These are phyloP conservation scores for Bimastos eiseni DNA, from an alignment of 2,888 invertebrate genomes.

Conservation along the genomic window DNA sequence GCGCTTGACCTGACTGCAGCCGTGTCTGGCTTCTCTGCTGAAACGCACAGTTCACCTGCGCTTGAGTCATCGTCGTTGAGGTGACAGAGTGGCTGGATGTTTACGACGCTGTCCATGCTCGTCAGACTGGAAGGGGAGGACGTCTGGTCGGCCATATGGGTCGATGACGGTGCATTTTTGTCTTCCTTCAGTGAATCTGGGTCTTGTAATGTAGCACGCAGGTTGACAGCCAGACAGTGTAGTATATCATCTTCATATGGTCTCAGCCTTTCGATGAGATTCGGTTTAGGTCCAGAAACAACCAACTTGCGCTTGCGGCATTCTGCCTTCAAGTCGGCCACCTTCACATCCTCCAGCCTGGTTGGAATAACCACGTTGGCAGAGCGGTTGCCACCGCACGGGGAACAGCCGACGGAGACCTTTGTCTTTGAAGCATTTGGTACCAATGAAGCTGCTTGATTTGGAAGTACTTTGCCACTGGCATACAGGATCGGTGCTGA, in stretches of 20 bases:
- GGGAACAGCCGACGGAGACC: not conserved
- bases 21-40: not conserved
- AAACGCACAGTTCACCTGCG: not conserved
- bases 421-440: slow-evolving; percentile 15
- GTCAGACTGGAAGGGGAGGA: slow-evolving; percentile 16
- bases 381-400: not conserved
- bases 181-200: not conserved
- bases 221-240: slow-evolving; percentile 8
- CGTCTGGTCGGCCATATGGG: not conserved
- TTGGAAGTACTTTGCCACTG: slow-evolving; percentile 7
- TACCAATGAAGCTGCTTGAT: not conserved
- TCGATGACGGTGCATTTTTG: not conserved
- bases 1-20: not conserved
- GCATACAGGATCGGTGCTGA: slow-evolving; percentile 15
- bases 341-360: slow-evolving; percentile 92
- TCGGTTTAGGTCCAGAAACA: slow-evolving; percentile 93
- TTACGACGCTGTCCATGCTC: slow-evolving; percentile 13
- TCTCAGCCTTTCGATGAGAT: slow-evolving; percentile 85
- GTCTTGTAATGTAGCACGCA: not conserved
- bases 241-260: slow-evolving; percentile 64
- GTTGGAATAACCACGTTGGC: slow-evolving; percentile 44
- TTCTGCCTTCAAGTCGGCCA: slow-evolving; percentile 89
- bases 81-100: slow-evolving; percentile 14
- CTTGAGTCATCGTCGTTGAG: not conserved
- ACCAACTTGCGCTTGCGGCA: slow-evolving; percentile 89